Percentiles rank a stretch among this genome's conserved stretches.
Conservation (phyloP, 2,888 invertebrate species). For the Stenoptilia bipunctidactyla region DNA sequence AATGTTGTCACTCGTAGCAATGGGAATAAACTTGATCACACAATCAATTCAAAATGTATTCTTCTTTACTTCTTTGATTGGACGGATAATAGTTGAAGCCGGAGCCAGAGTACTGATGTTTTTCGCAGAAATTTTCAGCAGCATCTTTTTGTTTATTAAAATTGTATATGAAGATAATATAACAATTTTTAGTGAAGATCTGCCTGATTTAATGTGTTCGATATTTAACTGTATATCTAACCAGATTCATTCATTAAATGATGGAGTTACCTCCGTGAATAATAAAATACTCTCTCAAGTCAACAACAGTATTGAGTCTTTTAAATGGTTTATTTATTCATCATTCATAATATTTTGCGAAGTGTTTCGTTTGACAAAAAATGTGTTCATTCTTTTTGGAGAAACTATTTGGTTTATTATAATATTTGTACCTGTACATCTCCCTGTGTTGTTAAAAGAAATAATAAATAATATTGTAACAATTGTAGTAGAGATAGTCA, state of each 20-base stretch:
- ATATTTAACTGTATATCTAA: constrained; percentile 18
- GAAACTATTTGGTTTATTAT: constrained; percentile 49
- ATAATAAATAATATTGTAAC: constrained; percentile 26
- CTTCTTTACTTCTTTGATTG: constrained; percentile 37
- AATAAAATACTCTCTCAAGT: constrained; percentile 23
- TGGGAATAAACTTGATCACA: constrained; percentile 38
- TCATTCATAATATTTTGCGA: constrained; percentile 30
- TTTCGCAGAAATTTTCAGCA: constrained; percentile 24
- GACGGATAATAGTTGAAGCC: constrained; percentile 42
- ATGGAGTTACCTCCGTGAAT: constrained; percentile 22
- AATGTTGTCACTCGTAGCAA: constrained; percentile 50
- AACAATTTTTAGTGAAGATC: constrained; percentile 43
- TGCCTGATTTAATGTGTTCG: constrained; percentile 34
- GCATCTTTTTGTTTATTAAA: constrained; percentile 36
- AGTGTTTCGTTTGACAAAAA: constrained; percentile 33
- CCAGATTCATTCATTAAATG: constrained; percentile 24
- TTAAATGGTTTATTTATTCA: constrained; percentile 25
- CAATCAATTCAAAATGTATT: constrained; percentile 34
- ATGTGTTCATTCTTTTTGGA: constrained; percentile 38
- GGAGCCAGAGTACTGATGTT: constrained; percentile 27
- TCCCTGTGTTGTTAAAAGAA: constrained; percentile 37
- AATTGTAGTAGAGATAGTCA: constrained; percentile 20
- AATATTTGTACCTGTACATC: constrained; percentile 51
- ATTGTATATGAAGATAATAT: constrained; percentile 59
- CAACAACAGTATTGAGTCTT: constrained; percentile 19